A percentile compares a stretch with the other conserved stretches of the same genome.
Conservation (phyloP, 2,888 invertebrate genomes). For the Drosophila subquinaria region DNA sequence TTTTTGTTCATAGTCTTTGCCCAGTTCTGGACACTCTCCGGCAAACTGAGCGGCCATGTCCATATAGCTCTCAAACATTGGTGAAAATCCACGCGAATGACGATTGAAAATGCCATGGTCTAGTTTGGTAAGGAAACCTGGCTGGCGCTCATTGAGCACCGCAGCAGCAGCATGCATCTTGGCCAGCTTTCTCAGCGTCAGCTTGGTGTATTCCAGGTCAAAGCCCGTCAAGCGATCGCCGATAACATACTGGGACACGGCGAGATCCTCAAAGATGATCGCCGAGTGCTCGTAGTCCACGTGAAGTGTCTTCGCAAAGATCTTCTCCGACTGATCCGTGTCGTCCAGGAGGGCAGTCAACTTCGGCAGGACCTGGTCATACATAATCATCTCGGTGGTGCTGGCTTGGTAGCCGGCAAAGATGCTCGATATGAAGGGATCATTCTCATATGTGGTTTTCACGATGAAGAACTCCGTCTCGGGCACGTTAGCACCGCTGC, state of each 20-base stretch:
- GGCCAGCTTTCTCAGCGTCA: slow-evolving; percentile 85
- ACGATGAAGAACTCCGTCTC: slow-evolving; percentile 67
- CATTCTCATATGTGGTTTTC: slow-evolving; percentile 75
- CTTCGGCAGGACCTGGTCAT: slow-evolving; percentile 76
- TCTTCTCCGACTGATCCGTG: slow-evolving; percentile 59
- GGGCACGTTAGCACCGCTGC: slow-evolving; percentile 22
- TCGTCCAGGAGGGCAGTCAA: slow-evolving; percentile 58
- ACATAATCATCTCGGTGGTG: slow-evolving; percentile 80
- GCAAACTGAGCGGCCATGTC: slow-evolving; percentile 75
- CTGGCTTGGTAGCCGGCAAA: slow-evolving; percentile 69
- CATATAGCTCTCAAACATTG: slow-evolving; percentile 71
- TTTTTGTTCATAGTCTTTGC: slow-evolving; percentile 76
- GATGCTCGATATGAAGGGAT: slow-evolving; percentile 59
- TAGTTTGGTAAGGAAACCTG: slow-evolving; percentile 63
- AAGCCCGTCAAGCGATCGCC: slow-evolving; percentile 81
- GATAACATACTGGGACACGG: slow-evolving; percentile 57
- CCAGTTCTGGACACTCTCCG: slow-evolving; percentile 68
- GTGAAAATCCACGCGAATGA: slow-evolving; percentile 68
- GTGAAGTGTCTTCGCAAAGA: slow-evolving; percentile 75
- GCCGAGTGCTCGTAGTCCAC: slow-evolving; percentile 76
- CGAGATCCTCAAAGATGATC: slow-evolving; percentile 79
- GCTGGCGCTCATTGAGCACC: slow-evolving; percentile 84
- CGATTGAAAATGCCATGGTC: slow-evolving; percentile 83
- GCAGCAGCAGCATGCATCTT: slow-evolving; percentile 86
- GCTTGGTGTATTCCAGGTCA: slow-evolving; percentile 84